Base-by-base conservation (phyloP, 2,888 invertebrate species). In the Smittia aterrima region DNA sequence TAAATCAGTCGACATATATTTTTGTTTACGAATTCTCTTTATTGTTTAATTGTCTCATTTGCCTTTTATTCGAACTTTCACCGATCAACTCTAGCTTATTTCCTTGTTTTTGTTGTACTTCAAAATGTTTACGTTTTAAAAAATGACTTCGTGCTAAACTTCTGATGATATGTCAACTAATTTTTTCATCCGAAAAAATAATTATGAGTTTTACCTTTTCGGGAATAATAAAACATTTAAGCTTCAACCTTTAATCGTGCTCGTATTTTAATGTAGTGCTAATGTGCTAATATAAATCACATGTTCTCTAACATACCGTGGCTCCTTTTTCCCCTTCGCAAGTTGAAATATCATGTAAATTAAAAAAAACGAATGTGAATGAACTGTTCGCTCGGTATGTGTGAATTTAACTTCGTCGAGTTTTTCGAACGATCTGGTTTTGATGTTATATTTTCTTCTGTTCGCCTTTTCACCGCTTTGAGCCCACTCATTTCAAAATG, bases 201-300 rank as follows among this genome's bases (percentile, higher is more conserved):
- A 47, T 47, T 47, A 47, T 47, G 13, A 47, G 11, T 18, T 18
- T 58, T 58, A 58, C 58, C 58, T 58, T 58, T 58, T 20, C 18
- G 58, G 58, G 58, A 58, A 58, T 58, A 58, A 58, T 18, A 58
- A 22, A 58, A 18, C n/a, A 11, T 58, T 58, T 20, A 22, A 58
- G 58, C 58, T 58, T 58, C 58, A 58, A 58, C 18, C 2, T 58
- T 58, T 58, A 58, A 70, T n/a, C 24, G 53, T 70, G 70, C 54
- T 25, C 22, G 54, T 22, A 11, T 54, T 53, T 54, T 70, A 41
- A 70, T 70, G 54, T 53, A 70, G 70, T 70, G 70, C 18, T 70
- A 70, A 70, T 70, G 70, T 70, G 70, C 9, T 70, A 70, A 70
- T 70, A 70, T 70, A 70, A 70, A 70, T 70, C 70, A 54, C 70